Conservation (phyloP, 2,113 vertebrate genomes). For the Cyphomyrus discorhynchus region DNA sequence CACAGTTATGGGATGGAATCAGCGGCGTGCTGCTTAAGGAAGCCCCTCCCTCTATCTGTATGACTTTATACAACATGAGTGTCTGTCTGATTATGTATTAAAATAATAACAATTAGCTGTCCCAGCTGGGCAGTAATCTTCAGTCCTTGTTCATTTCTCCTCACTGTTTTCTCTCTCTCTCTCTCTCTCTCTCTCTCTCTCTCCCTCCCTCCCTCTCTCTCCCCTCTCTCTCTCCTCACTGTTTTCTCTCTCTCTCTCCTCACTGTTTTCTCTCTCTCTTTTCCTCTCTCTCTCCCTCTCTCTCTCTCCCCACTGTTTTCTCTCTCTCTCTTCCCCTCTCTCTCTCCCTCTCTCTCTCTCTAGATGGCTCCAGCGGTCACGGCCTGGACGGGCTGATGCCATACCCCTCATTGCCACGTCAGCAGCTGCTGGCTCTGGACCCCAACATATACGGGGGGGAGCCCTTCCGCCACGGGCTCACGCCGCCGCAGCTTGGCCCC, state of each 20-base stretch:
- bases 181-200: too few species aligned
- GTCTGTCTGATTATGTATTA: neutral
- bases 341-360: neutral
- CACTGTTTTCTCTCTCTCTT: too few species aligned
- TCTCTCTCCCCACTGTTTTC: too few species aligned
- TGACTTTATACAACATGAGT: neutral
- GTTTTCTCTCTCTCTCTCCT: too few species aligned
- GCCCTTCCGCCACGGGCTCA: constrained; percentile 74
- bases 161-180: too few species aligned
- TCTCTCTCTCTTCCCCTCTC: neutral
- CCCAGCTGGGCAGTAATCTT: neutral
- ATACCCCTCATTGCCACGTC: constrained; percentile 69
- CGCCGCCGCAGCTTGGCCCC: constrained; percentile 70
- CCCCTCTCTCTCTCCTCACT: too few species aligned
- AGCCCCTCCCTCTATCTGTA: neutral
- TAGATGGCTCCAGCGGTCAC: constrained; percentile 71
- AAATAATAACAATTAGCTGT: neutral
- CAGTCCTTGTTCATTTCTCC: neutral
- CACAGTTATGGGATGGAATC: neutral
- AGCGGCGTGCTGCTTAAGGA: too few species aligned
- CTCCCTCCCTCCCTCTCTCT: too few species aligned
- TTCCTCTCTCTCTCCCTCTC: too few species aligned
- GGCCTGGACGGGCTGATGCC: constrained; percentile 75
- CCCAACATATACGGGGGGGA: constrained; percentile 74
- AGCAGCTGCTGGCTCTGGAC: constrained; percentile 73